A percentile compares a stretch with the other conserved stretches of the same genome.
Conservation (phyloP, 2,797 vertebrate genomes). For the Chloroceryle amazona region DNA sequence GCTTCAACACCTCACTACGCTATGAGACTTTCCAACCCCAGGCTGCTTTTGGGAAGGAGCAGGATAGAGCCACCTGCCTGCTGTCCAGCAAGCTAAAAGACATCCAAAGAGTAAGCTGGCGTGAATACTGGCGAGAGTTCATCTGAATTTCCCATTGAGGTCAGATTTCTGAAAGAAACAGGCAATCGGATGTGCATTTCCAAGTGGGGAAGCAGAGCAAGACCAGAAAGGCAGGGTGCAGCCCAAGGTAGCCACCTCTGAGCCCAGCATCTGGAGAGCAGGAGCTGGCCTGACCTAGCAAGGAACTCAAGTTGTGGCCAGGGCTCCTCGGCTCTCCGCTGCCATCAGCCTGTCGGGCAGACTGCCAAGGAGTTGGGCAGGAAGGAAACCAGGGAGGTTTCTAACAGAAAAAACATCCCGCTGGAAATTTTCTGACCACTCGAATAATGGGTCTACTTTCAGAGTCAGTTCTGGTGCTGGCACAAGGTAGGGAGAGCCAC, state of each 20-base stretch:
- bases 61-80: not conserved
- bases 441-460: conserved; percentile 38
- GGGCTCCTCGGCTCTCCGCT: not conserved
- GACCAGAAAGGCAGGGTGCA: not conserved
- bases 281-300: not conserved
- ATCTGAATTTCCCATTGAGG: not conserved
- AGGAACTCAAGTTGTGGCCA: not conserved
- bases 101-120: not conserved
- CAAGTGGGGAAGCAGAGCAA: not conserved
- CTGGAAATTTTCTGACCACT: conserved; percentile 61
- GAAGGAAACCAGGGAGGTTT: conserved; percentile 66
- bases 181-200: not conserved
- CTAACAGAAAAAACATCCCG: conserved; percentile 44
- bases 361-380: conserved; percentile 44
- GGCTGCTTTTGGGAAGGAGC: not conserved
- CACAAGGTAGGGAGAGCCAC: conserved; percentile 9
- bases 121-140: not conserved
- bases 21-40: not conserved
- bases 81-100: not conserved
- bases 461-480: not conserved
- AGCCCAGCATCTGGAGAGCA: not conserved
- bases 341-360: conserved; percentile 41
- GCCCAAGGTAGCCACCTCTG: not conserved
- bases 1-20: not conserved
- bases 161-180: not conserved